Base-by-base conservation (phyloP, 2,888 invertebrate genomes). In the Graphium colonna region DNA sequence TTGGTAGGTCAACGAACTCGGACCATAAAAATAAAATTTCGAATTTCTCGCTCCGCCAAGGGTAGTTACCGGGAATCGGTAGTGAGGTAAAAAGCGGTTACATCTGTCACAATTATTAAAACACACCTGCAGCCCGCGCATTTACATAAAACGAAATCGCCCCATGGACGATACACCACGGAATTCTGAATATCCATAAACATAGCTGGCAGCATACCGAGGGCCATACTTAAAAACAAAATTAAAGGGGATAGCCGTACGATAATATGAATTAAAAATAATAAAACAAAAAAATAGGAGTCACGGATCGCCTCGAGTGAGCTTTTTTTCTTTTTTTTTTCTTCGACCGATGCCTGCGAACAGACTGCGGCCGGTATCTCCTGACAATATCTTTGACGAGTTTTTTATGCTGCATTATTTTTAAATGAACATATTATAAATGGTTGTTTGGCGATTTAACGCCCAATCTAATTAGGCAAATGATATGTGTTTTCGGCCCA, bases 181-280 rank as follows among this genome's bases (percentile, higher is more conserved):
- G 88, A 86, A 87, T 88, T 85, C 81, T 65, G 80, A 87, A 85
- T 83, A 86, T 83, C 86, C 84, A 86, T 86, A 87, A 88, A 86
- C 79, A 82, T 87, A 79, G 86, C 87, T 85, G 84, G 71, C 86
- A 87, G 87, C 84, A 87, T 84, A 82, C 83, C 85, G 79, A 78
- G 80, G 79, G 74, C 86, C 87, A 86, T 87, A 88, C 87, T 89
- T 88, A 88, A 89, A 89, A 87, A 87, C 88, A 85, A 89, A 89
- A 89, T 88, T 89, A 88, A 89, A 89, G 89, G 85, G 89, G 86
- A 87, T 86, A 86, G 86, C 87, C 82, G 76, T 82, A 85, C 87
- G 85, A 88, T 89, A 88, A 88, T 88, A 89, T 88, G 88, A 88
- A 88, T 89, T 87, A 88, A 88, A 88, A 89, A 88, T 86, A 87